A percentile compares a stretch with the other conserved stretches of the same genome.
These are phyloP conservation scores for Platyrinchus mystaceus DNA, from an alignment of 2,797 vertebrate species.

Conservation along the genomic window DNA sequence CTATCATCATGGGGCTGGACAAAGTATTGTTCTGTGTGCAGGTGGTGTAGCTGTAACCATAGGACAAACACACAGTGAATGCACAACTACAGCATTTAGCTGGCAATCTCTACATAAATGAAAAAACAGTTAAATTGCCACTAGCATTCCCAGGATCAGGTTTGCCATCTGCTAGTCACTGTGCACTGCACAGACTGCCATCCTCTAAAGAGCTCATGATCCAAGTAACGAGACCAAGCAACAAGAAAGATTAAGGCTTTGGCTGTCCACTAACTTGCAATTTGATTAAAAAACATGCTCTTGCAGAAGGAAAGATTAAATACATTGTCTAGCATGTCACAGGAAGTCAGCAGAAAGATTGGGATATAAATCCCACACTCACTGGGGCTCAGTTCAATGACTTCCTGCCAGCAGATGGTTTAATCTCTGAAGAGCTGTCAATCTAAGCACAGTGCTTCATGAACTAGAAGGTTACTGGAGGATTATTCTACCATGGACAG, in stretches of 20 bases:
- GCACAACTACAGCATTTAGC: not conserved
- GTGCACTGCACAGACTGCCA: not conserved
- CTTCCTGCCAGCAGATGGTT: not conserved
- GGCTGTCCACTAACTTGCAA: not conserved
- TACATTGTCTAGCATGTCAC: not conserved
- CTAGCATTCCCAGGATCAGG: not conserved
- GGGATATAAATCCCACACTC: not conserved
- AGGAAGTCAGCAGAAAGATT: not conserved
- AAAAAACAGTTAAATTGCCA: not conserved
- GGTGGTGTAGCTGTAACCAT: not conserved
- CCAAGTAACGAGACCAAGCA: not conserved
- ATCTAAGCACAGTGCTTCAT: not conserved
- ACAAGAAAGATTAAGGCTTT: not conserved
- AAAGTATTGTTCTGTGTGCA: not conserved
- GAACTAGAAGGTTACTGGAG: not conserved
- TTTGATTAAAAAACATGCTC: slow-evolving; percentile 4
- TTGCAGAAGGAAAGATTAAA: not conserved
- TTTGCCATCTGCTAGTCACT: not conserved
- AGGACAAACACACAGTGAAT: not conserved
- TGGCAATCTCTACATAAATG: not conserved
- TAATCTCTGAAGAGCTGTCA: not conserved
- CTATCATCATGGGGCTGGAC: not conserved
- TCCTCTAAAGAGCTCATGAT: not conserved
- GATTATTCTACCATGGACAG: not conserved
- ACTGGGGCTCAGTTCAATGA: not conserved